phyloP scores from a whole-genome alignment of 2,113 vertebrate genomes.

The Ornithorhynchus anatinus region DNA sequence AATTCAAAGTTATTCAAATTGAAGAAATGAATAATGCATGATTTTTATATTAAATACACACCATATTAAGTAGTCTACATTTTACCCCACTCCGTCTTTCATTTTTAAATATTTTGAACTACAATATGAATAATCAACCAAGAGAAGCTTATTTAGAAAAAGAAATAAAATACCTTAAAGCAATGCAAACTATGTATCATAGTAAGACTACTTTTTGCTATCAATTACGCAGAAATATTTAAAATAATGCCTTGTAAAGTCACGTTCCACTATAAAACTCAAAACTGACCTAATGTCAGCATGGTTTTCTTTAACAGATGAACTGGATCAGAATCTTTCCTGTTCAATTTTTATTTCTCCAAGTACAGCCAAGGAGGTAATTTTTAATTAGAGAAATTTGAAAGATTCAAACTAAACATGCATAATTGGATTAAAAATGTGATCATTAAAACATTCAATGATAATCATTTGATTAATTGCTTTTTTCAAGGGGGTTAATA shows the following conservation, averaged over 20 bases:
- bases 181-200: conserved; percentile 69
- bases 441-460: conserved; percentile 69
- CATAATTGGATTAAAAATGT: conserved; percentile 75
- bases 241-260: conserved; percentile 56
- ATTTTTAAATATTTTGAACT: conserved; percentile 79
- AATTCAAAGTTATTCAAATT: conserved; percentile 84
- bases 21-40: conserved; percentile 83
- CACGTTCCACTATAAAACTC: conserved; percentile 46
- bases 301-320: conserved; percentile 32
- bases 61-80: conserved; percentile 79
- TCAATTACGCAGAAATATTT: conserved; percentile 69
- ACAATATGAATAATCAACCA: conserved; percentile 79
- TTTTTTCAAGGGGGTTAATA: conserved; percentile 56
- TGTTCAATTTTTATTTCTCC: conserved; percentile 64
- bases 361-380: conserved; percentile 53
- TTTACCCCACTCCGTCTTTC: conserved; percentile 76
- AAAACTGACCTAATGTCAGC: not conserved
- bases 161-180: conserved; percentile 70
- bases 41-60: conserved; percentile 88
- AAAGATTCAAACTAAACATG: conserved; percentile 64
- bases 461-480: conserved; percentile 67
- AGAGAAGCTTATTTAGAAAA: conserved; percentile 74
- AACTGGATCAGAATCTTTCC: conserved; percentile 61
- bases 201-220: conserved; percentile 74
- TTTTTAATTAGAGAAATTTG: conserved; percentile 72